A percentile compares a stretch with the other conserved stretches of the same genome.
phyloP scores from a whole-genome alignment of 64 coral and sea anemone species.

The Platygyra sinensis region DNA sequence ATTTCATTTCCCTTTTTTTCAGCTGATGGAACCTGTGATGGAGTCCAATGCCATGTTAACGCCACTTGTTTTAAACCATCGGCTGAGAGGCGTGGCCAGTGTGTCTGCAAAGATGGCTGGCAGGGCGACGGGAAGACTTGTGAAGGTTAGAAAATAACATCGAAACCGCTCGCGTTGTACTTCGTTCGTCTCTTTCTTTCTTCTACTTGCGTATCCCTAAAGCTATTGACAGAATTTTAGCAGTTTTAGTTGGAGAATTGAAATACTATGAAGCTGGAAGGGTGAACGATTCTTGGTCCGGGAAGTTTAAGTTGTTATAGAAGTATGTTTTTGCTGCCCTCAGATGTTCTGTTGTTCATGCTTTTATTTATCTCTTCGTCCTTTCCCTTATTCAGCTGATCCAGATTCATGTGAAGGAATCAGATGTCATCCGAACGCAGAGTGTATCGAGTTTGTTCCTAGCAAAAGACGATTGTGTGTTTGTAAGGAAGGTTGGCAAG shows the following conservation, averaged over 20 bases:
- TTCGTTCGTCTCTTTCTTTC: too few species aligned
- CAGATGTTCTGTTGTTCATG: not conserved
- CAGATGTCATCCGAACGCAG: slow-evolving; percentile 62
- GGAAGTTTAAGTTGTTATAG: too few species aligned
- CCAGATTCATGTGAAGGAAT: slow-evolving; percentile 54
- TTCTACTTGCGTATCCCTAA: too few species aligned
- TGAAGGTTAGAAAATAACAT: not conserved
- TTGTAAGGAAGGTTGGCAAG: slow-evolving; percentile 45
- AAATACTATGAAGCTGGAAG: too few species aligned
- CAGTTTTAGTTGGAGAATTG: too few species aligned
- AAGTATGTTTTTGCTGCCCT: too few species aligned
- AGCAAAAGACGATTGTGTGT: slow-evolving; percentile 16
- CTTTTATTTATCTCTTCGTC: not conserved
- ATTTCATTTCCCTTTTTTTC: not conserved
- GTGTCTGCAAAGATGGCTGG: slow-evolving; percentile 54
- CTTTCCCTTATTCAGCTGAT: slow-evolving; percentile 16
- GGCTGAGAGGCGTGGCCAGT: slow-evolving; percentile 28
- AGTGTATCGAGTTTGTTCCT: not conserved
- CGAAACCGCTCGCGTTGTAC: too few species aligned
- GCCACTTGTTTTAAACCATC: slow-evolving; percentile 52
- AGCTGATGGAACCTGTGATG: slow-evolving; percentile 78
- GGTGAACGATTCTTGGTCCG: too few species aligned
- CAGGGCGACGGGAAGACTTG: slow-evolving; percentile 39
- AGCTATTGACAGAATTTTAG: too few species aligned
- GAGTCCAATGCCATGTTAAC: slow-evolving; percentile 55